A percentile compares a stretch with the other conserved stretches of the same genome.
Conservation (phyloP, 2,113 vertebrate species). For the Phylloscopus whistleri region DNA sequence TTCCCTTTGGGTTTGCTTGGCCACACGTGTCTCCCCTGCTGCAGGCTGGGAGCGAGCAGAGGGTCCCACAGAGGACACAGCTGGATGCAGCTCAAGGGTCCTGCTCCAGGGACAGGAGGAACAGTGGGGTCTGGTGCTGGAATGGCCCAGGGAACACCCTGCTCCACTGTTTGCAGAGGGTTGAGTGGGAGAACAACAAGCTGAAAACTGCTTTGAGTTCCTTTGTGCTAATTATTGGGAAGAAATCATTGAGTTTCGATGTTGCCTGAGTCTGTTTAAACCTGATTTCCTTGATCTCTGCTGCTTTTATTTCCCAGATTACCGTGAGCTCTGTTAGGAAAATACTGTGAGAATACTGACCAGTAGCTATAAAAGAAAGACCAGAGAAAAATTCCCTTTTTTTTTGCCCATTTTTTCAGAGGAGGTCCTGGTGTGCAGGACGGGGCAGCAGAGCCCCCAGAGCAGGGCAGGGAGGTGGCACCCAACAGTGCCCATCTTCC, state of each 20-base stretch:
- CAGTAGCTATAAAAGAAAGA: not conserved
- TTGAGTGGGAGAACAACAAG: not conserved
- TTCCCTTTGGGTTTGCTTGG: not conserved
- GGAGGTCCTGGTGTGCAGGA: not conserved
- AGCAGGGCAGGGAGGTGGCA: not conserved
- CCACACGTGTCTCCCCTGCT: rapidly evolving
- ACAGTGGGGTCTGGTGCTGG: not conserved
- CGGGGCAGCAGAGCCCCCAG: not conserved
- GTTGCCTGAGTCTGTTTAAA: too few relatives aligned
- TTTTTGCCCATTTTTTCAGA: not conserved
- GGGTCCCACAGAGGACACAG: not conserved
- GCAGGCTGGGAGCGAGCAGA: not conserved
- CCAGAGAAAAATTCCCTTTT: not conserved
- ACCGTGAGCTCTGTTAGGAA: not conserved
- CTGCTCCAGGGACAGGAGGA: not conserved
- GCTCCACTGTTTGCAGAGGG: rapidly evolving
- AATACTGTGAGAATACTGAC: not conserved
- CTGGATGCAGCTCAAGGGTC: not conserved
- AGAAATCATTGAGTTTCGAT: too few relatives aligned
- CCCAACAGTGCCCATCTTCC: not conserved
- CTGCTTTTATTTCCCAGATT: not conserved
- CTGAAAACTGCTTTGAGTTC: too few relatives aligned
- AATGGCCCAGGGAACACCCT: not conserved
- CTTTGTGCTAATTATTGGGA: too few relatives aligned
- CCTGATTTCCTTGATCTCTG: too few relatives aligned